These are phyloP conservation scores for Hyperopisus bebe DNA, from an alignment of 2,113 vertebrate genomes.

Conservation along the genomic window DNA sequence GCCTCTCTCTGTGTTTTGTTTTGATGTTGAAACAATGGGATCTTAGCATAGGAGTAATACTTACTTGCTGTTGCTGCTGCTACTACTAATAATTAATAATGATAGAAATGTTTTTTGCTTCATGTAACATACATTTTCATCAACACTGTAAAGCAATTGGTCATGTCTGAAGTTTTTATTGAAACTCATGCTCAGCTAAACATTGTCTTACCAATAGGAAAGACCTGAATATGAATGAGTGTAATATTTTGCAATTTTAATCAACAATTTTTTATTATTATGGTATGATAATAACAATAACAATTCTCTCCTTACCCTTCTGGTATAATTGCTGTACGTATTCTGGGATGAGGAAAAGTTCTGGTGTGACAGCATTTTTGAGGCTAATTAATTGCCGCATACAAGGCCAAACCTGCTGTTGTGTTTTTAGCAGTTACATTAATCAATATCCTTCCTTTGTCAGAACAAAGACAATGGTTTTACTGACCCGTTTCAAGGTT, in stretches of 20 bases:
- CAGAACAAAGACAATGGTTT: conserved; percentile 46
- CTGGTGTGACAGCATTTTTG: conserved; percentile 46
- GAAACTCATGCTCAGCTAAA: not conserved
- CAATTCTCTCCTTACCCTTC: conserved; percentile 34
- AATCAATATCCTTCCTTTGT: conserved; percentile 61
- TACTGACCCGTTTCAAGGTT: conserved; percentile 10
- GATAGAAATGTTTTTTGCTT: not conserved
- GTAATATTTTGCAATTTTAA: not conserved
- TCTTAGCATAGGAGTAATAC: not conserved
- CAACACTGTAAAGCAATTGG: not conserved
- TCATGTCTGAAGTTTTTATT: not conserved
- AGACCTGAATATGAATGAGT: not conserved
- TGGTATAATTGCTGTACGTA: conserved; percentile 48
- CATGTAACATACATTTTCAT: not conserved
- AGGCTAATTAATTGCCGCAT: conserved; percentile 65
- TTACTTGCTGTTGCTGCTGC: not conserved
- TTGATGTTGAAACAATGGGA: not conserved
- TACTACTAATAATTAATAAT: not conserved
- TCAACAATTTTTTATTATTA: not conserved
- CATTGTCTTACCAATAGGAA: not conserved
- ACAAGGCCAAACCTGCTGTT: conserved; percentile 56
- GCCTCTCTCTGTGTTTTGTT: not conserved
- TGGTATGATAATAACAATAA: not conserved
- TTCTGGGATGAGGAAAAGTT: conserved; percentile 42
- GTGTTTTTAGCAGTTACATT: conserved; percentile 61